A percentile compares a stretch with the other conserved stretches of the same genome.
phyloP scores from a whole-genome alignment of 2,888 invertebrate species.

The Euclidia mi region DNA sequence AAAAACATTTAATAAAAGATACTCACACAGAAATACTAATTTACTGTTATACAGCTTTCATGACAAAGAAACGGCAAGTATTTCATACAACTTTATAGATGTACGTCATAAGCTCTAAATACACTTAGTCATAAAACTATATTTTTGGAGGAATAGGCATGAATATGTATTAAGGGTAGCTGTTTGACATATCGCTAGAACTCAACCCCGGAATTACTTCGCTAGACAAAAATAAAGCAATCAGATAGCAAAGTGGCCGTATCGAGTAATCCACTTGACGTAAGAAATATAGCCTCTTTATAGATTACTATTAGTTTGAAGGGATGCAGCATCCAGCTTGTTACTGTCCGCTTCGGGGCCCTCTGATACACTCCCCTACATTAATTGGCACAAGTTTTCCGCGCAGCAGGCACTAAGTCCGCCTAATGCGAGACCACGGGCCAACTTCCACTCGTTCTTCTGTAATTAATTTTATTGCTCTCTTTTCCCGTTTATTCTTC shows the following conservation, averaged over 20 bases:
- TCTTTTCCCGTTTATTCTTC: slow-evolving; percentile 72
- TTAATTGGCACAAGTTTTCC: slow-evolving; percentile 78
- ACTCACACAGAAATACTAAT: slow-evolving; percentile 48
- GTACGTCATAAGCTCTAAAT: slow-evolving; percentile 10
- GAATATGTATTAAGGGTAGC: not conserved
- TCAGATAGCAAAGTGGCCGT: slow-evolving; percentile 27
- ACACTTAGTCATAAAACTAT: not conserved
- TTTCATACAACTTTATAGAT: slow-evolving; percentile 44
- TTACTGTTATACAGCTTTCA: slow-evolving; percentile 38
- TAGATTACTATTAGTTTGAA: slow-evolving; percentile 39
- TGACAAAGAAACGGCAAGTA: slow-evolving; percentile 43
- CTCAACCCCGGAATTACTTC: slow-evolving; percentile 11
- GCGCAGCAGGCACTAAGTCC: slow-evolving; percentile 75
- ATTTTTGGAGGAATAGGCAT: not conserved
- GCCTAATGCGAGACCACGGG: slow-evolving; percentile 73
- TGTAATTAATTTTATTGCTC: slow-evolving; percentile 80
- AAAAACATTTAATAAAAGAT: slow-evolving; percentile 52
- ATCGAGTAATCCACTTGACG: slow-evolving; percentile 37
- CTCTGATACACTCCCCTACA: slow-evolving; percentile 65
- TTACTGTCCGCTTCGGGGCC: slow-evolving; percentile 41
- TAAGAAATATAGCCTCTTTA: slow-evolving; percentile 27
- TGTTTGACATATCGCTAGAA: not conserved
- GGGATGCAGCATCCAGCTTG: slow-evolving; percentile 40
- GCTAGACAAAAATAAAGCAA: slow-evolving; percentile 33
- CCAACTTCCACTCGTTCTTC: slow-evolving; percentile 77